Conservation (phyloP, 1,140 invertebrate genomes). For the Tribolium castaneum region DNA sequence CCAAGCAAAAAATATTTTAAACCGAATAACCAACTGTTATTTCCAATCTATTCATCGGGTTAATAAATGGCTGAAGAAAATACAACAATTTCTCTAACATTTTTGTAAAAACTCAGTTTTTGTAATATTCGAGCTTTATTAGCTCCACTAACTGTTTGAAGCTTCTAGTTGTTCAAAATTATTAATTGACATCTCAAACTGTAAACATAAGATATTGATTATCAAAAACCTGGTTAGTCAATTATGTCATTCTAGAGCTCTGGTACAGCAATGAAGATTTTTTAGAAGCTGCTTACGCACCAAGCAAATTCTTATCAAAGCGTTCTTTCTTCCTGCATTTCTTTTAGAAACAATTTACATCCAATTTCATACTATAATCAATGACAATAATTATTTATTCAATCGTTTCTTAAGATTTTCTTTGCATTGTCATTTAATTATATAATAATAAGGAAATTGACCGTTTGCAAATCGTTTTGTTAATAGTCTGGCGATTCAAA, state of each 20-base stretch:
- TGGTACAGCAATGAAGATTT: background rate
- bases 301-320: background rate
- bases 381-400: slow-evolving; percentile 21
- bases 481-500: slow-evolving; percentile 13
- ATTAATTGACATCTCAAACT: too few relatives aligned
- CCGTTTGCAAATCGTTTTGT: slow-evolving; percentile 20
- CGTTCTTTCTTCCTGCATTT: slow-evolving; percentile 25
- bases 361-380: slow-evolving; percentile 24
- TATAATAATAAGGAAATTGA: slow-evolving; percentile 28
- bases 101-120: too few relatives aligned
- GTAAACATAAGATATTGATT: too few relatives aligned
- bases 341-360: slow-evolving; percentile 13
- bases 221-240: too few relatives aligned
- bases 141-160: too few relatives aligned
- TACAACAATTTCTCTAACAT: too few relatives aligned
- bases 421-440: slow-evolving; percentile 31
- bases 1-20: background rate
- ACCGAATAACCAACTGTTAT: background rate
- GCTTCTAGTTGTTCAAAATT: too few relatives aligned
- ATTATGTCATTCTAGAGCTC: too few relatives aligned
- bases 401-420: slow-evolving; percentile 24
- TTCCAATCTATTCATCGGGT: background rate
- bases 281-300: background rate
- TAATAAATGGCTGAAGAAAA: too few relatives aligned
- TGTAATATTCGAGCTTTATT: too few relatives aligned